Evolutionary conservation across 2,888 invertebrate species (phyloP).

Genomic region (Tridacna gigas): DNA sequence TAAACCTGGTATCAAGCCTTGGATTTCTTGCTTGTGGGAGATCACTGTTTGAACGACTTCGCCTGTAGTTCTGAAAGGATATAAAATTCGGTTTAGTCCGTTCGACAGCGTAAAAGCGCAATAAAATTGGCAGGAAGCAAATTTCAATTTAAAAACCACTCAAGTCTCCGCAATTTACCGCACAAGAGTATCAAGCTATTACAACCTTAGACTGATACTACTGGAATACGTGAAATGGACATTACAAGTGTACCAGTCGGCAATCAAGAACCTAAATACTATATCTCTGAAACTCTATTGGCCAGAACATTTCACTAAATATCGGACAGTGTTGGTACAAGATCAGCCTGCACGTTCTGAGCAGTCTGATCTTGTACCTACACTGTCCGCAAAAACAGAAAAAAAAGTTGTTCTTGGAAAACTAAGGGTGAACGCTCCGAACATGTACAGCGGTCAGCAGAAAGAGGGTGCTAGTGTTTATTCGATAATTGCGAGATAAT

Average conservation of each 20-base stretch:
- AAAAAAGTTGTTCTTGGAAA: too few species aligned
- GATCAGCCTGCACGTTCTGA: too few species aligned
- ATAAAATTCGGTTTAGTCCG: constrained; percentile 57
- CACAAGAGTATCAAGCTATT: constrained; percentile 35
- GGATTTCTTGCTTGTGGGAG: neutral
- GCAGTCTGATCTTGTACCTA: too few species aligned
- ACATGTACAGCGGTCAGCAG: neutral
- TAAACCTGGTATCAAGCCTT: too few species aligned
- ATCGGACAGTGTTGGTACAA: too few species aligned
- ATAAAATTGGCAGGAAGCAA: constrained; percentile 61
- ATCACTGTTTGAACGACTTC: neutral
- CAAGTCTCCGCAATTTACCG: constrained; percentile 36
- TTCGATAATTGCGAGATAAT: constrained; percentile 8
- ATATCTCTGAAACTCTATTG: too few species aligned
- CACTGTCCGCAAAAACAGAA: too few species aligned
- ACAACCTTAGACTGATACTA: neutral
- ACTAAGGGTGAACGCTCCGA: neutral
- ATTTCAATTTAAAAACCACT: constrained; percentile 60
- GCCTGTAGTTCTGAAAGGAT: constrained; percentile 3
- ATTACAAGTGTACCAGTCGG: too few species aligned
- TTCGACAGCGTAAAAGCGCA: constrained; percentile 50
- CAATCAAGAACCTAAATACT: too few species aligned
- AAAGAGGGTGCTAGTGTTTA: neutral
- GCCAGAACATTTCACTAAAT: too few species aligned
- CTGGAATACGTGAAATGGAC: too few species aligned